These are phyloP conservation scores for Agonopterix heracliana DNA, from an alignment of 2,888 invertebrate genomes.

Conservation along the genomic window DNA sequence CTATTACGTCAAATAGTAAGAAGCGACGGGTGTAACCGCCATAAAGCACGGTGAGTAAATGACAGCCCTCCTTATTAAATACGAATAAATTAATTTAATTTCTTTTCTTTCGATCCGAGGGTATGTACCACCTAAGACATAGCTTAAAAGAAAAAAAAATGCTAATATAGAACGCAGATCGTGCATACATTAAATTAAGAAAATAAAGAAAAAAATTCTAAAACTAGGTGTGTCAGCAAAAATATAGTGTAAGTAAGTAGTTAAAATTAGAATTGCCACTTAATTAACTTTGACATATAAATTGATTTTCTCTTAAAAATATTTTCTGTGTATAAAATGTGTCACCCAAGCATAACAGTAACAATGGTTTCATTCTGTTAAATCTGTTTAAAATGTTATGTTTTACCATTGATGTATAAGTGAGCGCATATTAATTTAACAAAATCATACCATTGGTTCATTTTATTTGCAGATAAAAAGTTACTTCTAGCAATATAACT, in stretches of 20 bases:
- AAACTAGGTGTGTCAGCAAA: constrained; percentile 74
- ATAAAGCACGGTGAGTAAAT: too few species aligned
- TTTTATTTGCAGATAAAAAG: constrained; percentile 67
- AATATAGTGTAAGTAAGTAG: constrained; percentile 60
- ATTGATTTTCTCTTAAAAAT: constrained; percentile 66
- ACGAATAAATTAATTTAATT: constrained; percentile 45
- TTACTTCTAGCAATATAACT: constrained; percentile 65
- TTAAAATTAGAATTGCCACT: constrained; percentile 71
- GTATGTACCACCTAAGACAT: constrained; percentile 40
- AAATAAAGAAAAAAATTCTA: constrained; percentile 47
- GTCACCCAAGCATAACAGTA: constrained; percentile 64
- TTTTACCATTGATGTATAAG: too few species aligned
- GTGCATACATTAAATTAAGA: constrained; percentile 70
- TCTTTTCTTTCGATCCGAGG: constrained; percentile 29
- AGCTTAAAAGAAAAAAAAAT: constrained; percentile 46
- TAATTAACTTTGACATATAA: constrained; percentile 71
- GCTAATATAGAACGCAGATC: constrained; percentile 72
- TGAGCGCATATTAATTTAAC: constrained; percentile 20
- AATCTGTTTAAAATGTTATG: too few species aligned
- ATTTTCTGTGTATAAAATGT: constrained; percentile 74
- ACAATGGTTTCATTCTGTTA: not conserved
- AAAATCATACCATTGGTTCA: constrained; percentile 39
- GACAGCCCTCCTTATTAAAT: too few species aligned
- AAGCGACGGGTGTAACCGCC: too few species aligned
- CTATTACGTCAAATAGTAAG: too few species aligned